Conservation (phyloP, 2,113 vertebrate species). For the Nibea coibor region DNA sequence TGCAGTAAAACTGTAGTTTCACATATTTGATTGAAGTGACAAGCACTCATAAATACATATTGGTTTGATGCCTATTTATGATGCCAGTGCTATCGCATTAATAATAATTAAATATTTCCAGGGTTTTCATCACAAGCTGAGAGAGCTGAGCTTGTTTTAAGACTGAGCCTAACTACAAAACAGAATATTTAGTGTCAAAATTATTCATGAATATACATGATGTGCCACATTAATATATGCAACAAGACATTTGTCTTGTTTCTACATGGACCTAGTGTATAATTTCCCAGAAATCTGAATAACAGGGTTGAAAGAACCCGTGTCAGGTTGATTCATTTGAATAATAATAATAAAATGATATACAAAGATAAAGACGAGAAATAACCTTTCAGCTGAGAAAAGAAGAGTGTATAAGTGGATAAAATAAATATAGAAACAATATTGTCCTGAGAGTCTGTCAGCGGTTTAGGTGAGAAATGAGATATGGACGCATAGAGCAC, state of each 20-base stretch:
- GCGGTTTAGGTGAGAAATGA: slow-evolving; percentile 38
- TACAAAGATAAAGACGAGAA: not conserved
- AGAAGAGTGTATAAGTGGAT: not conserved
- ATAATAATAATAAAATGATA: not conserved
- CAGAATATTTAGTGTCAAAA: slow-evolving; percentile 42
- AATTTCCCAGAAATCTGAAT: slow-evolving; percentile 29
- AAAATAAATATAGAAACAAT: slow-evolving; percentile 14
- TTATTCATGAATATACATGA: slow-evolving; percentile 39
- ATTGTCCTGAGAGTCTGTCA: not conserved
- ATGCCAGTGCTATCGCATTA: not conserved
- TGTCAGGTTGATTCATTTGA: slow-evolving; percentile 21
- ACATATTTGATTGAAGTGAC: slow-evolving; percentile 19
- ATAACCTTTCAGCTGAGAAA: not conserved
- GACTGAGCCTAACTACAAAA: slow-evolving; percentile 4
- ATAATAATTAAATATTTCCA: slow-evolving; percentile 19
- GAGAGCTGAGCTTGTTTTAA: slow-evolving; percentile 27
- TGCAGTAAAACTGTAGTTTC: slow-evolving; percentile 8
- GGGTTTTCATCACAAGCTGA: slow-evolving; percentile 11
- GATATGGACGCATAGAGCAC: not conserved
- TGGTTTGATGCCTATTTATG: not conserved
- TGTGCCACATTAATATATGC: slow-evolving; percentile 26
- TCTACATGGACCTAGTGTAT: slow-evolving; percentile 24
- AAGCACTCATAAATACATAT: not conserved
- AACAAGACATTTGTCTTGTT: slow-evolving; percentile 30
- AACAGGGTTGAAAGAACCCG: slow-evolving; percentile 1